Base-by-base conservation (phyloP, 2,113 vertebrate genomes). In the Heloderma charlesbogerti region DNA sequence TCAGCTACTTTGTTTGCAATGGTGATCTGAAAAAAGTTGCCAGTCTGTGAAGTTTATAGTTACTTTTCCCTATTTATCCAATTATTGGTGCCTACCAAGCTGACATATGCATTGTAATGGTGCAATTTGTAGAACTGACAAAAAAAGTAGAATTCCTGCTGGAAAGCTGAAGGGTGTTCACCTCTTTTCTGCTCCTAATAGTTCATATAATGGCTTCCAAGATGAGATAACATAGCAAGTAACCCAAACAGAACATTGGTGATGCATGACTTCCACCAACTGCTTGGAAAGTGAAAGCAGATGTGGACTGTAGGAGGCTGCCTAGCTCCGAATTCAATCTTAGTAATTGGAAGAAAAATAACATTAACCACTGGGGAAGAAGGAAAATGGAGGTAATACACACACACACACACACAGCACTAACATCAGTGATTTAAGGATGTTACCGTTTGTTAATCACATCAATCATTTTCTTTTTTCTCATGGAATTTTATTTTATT, bases 101-200 rank as follows among this genome's bases (percentile, higher is more conserved):
- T 84, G 94, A 95, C 95, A 97, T 96, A 97, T 95, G 95, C 54
- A 96, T 95, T 88, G 95, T 96, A 96, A 97, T 10, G 69, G 87
- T 63, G 74, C 77, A 96, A 94, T 97, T 96, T 96, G 67, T 81
- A 93, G 88, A 96, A 95, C 85, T 92, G 89, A 94, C 67, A 91
- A 92, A 95, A 95, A 91, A 60, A 27, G 74, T 1, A 69, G 90
- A 79, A 94, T 92, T 95, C 95, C 95, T 92, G 93, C 95, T 95
- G 96, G 93, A 97, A 91, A 92, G 94, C 86, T 96, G 93, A 96
- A 96, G 92, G 54, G 22, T 91, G 37, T 67, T 51, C 82, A 96
- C 92, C 92, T 96, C 92, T 95, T 92, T 96, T 96, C 77, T 94
- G 75, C 88, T 94, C 93, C 81, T 95, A 77, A 94, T 95, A 92